Conservation (phyloP, 1,140 invertebrate genomes). For the Magallana angulata region DNA sequence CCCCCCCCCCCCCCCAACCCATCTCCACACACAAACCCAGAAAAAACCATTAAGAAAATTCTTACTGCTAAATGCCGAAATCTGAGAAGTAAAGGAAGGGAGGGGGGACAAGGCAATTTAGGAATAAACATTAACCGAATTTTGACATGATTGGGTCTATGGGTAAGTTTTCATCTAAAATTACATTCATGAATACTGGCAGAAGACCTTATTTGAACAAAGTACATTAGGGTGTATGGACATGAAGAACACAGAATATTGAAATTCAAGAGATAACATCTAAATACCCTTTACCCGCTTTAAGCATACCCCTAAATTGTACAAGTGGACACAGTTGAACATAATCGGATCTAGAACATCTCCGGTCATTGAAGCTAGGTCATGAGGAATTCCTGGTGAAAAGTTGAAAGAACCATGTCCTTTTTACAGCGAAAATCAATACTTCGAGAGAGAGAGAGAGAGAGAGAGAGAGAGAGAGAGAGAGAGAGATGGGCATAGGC, state of each 20-base stretch:
- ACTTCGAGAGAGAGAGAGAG: slow-evolving; percentile 21
- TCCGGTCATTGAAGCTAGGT: background rate
- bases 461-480: slow-evolving; percentile 14
- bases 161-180: too few relatives aligned
- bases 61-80: too few relatives aligned
- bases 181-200: background rate
- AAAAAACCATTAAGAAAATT: too few relatives aligned
- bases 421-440: slow-evolving; percentile 7
- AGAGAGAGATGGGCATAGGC: background rate
- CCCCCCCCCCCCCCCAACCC: too few relatives aligned
- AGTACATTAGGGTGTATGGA: background rate
- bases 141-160: too few relatives aligned
- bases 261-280: slow-evolving; percentile 1
- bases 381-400: background rate
- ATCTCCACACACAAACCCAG: too few relatives aligned
- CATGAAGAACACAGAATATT: background rate
- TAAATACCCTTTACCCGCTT: background rate
- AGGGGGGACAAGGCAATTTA: too few relatives aligned
- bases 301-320: background rate
- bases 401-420: slow-evolving; percentile 7
- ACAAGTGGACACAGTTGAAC: background rate
- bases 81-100: too few relatives aligned
- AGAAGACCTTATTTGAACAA: background rate
- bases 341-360: slow-evolving; percentile 7
- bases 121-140: too few relatives aligned